Conservation (phyloP, 2,113 vertebrate genomes). For the Thalassoma bifasciatum region DNA sequence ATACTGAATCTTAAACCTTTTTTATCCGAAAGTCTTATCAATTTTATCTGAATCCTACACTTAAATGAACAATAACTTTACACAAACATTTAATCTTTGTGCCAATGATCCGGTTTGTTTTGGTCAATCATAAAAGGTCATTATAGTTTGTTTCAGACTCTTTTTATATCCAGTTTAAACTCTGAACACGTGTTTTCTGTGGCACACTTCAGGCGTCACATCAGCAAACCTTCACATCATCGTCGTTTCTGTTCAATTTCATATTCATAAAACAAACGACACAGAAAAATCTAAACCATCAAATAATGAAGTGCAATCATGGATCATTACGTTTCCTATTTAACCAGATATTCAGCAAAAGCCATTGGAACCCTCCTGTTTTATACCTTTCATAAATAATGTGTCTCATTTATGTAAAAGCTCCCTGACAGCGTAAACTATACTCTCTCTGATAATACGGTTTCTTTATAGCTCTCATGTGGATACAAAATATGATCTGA, state of each 20-base stretch:
- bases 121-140: too few species aligned
- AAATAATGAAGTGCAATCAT: constrained; percentile 10
- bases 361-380: background rate
- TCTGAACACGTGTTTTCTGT: background rate
- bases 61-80: too few species aligned
- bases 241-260: background rate
- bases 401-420: constrained; percentile 10
- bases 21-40: too few species aligned
- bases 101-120: too few species aligned
- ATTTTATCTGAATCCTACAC: too few species aligned
- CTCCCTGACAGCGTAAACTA: constrained; percentile 28
- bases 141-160: too few species aligned
- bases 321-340: background rate
- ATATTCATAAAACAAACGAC: background rate
- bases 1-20: too few species aligned
- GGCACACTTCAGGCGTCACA: constrained; percentile 18
- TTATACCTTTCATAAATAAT: constrained; percentile 9
- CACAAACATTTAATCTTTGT: too few species aligned
- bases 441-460: constrained; percentile 24
- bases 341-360: background rate
- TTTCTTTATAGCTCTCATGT: constrained; percentile 44
- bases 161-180: too few species aligned
- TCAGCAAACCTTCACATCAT: background rate
- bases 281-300: constrained; percentile 23
- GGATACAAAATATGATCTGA: constrained; percentile 69